Evolutionary conservation across 2,888 invertebrate genomes (phyloP), one percentile per base, ranked within the genome.

Genomic region (Brachycybe producta): DNA sequence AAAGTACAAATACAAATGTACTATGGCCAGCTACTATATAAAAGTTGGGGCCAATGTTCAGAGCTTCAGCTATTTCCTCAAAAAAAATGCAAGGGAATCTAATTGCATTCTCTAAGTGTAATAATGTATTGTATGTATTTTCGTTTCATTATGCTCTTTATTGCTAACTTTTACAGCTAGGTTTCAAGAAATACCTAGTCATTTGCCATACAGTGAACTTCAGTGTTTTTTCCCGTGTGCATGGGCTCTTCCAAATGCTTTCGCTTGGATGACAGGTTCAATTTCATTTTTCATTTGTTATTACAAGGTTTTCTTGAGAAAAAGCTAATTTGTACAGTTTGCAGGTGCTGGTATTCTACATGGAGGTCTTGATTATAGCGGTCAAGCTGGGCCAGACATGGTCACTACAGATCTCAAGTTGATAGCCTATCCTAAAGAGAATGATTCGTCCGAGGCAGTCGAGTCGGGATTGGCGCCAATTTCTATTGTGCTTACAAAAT

Each of bases 401-500:
- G 49, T 55, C n/a, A 46, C 46, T 8, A 46, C 26, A 13, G 50
- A 56, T 23, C 19, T 49, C 15, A 49, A 54, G 30, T 52, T 58
- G 28, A 27, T 63, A 52, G 53, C 56, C 54, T 62, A 59, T 47
- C 55, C 56, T 1, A 55, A 57, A 24, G 60, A 60, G n/a, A 61
- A 63, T 11, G 57, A 57, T 26, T n/a, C n/a, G n/a, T n/a, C n/a
- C n/a, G n/a, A n/a, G n/a, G n/a, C n/a, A n/a, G n/a, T n/a, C n/a
- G n/a, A n/a, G n/a, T 38, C 54, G 2, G 50, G 45, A 3, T 55
- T 57, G 23, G 56, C 59, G 21, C 71, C 90, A 0, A 70, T 83
- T 34, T 76, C 82, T 0, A 81, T 91, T 61, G 79, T 85, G 2
- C 70, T 91, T 46, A 92, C 92, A 0, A 84, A 92, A 66, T 94